phyloP scores from a whole-genome alignment of 1,140 invertebrate species.

The Lepidotrigona ventralis region DNA sequence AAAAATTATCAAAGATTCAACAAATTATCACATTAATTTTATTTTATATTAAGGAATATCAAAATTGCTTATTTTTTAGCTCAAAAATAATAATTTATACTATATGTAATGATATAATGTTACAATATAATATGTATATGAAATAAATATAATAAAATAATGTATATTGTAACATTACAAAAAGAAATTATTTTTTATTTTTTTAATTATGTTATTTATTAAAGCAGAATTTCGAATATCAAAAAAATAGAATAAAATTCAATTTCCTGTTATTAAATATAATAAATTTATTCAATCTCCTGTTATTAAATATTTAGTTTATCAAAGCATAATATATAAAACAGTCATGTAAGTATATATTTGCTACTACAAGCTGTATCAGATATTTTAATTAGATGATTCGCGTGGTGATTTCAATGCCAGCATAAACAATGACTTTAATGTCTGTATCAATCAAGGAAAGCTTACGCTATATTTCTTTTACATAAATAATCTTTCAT shows the following conservation, averaged over 20 bases:
- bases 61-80: neutral
- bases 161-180: conserved; percentile 16
- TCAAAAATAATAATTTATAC: neutral
- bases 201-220: neutral
- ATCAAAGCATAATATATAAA: neutral
- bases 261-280: neutral
- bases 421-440: conserved; percentile 21
- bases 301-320: neutral
- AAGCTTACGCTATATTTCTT: neutral
- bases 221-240: neutral
- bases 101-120: conserved; percentile 11
- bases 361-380: neutral
- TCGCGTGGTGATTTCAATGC: conserved; percentile 36
- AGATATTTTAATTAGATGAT: neutral
- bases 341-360: neutral
- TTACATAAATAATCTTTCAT: neutral
- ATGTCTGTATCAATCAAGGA: neutral
- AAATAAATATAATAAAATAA: conserved; percentile 18
- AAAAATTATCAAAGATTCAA: neutral
- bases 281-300: neutral
- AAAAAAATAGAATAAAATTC: neutral
- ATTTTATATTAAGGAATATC: conserved; percentile 9
- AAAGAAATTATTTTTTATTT: neutral
- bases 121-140: conserved; percentile 11
- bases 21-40: neutral